Percentiles rank a stretch among this genome's conserved stretches.
phyloP scores from a whole-genome alignment of 2,888 invertebrate species.

The Volucella inflata region DNA sequence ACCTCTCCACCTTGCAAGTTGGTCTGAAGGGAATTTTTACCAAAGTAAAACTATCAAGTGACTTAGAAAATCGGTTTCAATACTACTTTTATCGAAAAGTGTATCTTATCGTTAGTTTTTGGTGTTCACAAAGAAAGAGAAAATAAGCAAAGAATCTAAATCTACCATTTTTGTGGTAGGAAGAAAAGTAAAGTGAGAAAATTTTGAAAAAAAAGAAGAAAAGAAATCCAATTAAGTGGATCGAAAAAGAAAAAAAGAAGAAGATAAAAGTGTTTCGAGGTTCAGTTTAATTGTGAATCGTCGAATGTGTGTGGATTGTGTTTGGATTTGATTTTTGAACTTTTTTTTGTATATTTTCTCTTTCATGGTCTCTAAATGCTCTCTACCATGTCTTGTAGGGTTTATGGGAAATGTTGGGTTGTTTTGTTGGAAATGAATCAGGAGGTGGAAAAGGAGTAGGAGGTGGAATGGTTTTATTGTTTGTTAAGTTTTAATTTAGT shows the following conservation, averaged over 20 bases:
- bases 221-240: conserved; percentile 1
- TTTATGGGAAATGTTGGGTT: too few relatives aligned
- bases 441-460: background rate
- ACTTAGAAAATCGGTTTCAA: conserved; percentile 74
- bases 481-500: background rate
- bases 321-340: conserved; percentile 44
- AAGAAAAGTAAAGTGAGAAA: conserved; percentile 51
- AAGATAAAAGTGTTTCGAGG: conserved; percentile 9
- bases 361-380: conserved; percentile 11
- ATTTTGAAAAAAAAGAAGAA: conserved; percentile 8
- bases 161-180: conserved; percentile 23
- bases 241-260: conserved; percentile 14
- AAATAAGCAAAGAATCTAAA: background rate
- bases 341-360: background rate
- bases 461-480: background rate
- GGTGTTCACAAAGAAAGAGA: conserved; percentile 31
- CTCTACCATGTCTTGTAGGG: conserved; percentile 3
- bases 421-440: too few relatives aligned
- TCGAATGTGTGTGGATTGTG: conserved; percentile 29
- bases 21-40: conserved; percentile 4
- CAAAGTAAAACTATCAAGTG: conserved; percentile 66
- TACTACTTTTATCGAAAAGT: conserved; percentile 10
- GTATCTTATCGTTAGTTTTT: conserved; percentile 1
- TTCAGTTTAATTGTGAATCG: background rate
- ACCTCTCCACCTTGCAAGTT: too few relatives aligned